Evolutionary conservation across 2,113 vertebrate genomes (phyloP).

Genomic region (Sylvia atricapilla): DNA sequence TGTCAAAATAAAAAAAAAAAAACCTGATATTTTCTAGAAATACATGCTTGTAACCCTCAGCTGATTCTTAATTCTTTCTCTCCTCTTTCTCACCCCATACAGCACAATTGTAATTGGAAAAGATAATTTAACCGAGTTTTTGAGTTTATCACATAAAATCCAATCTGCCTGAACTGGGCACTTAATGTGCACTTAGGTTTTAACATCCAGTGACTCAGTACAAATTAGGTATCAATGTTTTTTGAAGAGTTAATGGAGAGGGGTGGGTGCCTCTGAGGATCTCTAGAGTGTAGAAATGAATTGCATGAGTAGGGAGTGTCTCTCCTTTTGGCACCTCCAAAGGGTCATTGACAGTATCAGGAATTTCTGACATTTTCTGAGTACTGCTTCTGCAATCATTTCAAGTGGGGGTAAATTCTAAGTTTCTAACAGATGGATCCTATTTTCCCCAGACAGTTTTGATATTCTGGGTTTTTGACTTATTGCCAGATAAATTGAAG

Average conservation of each 20-base stretch:
- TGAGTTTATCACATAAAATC: neutral
- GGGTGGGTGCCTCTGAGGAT: neutral
- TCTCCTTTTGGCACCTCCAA: neutral
- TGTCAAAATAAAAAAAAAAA: neutral
- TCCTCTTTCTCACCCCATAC: rapidly evolving
- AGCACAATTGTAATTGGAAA: neutral
- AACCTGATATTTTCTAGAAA: neutral
- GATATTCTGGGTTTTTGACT: neutral
- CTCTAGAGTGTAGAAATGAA: neutral
- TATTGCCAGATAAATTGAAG: neutral
- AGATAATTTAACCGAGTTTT: neutral
- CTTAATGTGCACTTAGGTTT: neutral
- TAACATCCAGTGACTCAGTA: neutral
- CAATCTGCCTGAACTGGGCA: neutral
- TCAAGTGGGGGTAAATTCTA: neutral
- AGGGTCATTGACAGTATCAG: neutral
- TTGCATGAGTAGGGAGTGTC: neutral
- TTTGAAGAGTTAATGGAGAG: neutral
- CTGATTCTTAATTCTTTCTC: neutral
- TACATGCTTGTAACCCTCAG: neutral
- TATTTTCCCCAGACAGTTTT: neutral
- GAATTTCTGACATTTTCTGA: neutral
- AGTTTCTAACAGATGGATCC: neutral
- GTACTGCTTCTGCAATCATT: neutral
- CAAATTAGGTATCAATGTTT: neutral